Evolutionary conservation across 2,888 invertebrate species (phyloP).

Genomic region (Masnerella sp.): DNA sequence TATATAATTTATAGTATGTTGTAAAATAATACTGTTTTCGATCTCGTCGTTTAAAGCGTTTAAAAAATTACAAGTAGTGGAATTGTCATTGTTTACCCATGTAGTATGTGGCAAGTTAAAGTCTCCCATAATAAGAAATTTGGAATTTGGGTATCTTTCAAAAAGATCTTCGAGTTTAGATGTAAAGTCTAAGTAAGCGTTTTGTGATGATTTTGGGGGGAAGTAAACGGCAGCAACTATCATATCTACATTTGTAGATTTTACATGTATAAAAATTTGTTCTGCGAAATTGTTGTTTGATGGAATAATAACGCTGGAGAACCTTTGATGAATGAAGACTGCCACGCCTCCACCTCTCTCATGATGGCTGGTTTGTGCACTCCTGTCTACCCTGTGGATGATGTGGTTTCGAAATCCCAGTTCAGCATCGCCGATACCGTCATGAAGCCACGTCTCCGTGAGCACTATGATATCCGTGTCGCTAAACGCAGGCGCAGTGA

Average conservation of each 20-base stretch:
- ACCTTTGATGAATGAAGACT: no score
- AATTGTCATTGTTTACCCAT: background rate
- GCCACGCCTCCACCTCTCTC: background rate
- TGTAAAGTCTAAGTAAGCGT: background rate
- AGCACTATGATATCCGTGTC: background rate
- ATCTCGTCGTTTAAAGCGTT: no score
- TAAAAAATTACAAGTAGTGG: no score
- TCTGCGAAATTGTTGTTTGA: background rate
- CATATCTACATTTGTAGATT: no score
- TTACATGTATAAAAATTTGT: background rate
- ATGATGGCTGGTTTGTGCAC: background rate
- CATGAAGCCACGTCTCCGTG: conserved; percentile 1
- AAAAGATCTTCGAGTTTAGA: background rate
- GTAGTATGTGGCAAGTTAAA: background rate
- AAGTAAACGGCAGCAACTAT: background rate
- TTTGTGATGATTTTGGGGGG: background rate
- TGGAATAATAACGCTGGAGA: background rate
- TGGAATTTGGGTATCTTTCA: background rate
- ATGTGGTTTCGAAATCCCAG: background rate
- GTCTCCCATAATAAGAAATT: background rate
- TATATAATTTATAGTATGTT: background rate
- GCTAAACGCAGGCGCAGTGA: background rate
- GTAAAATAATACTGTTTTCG: no score
- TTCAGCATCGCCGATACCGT: background rate
- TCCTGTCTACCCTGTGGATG: background rate